phyloP scores from a whole-genome alignment of 1,140 invertebrate species.

The Tribolium castaneum region DNA sequence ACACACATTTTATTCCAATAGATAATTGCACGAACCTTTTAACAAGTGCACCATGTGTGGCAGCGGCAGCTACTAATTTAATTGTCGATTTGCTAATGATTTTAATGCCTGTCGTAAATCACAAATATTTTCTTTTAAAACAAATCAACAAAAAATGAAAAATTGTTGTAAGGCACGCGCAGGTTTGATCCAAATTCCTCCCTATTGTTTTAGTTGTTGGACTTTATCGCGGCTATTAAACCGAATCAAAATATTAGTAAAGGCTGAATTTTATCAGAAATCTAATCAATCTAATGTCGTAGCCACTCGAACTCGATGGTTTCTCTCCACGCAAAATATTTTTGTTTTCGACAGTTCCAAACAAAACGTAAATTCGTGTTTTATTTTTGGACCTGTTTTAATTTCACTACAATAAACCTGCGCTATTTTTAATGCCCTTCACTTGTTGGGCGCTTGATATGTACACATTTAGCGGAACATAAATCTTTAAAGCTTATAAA shows the following conservation, averaged over 20 bases:
- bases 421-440: background rate
- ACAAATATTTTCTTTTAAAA: background rate
- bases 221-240: background rate
- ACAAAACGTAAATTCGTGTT: background rate
- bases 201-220: background rate
- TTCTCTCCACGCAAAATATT: background rate
- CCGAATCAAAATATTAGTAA: background rate
- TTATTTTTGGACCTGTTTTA: background rate
- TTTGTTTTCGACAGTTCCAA: background rate
- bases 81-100: too few species aligned
- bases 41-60: too few species aligned
- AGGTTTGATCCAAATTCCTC: background rate
- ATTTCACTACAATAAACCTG: background rate
- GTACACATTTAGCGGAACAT: background rate
- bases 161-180: background rate
- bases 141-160: background rate
- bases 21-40: too few species aligned
- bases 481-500: background rate
- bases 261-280: background rate
- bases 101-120: too few species aligned
- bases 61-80: too few species aligned
- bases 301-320: background rate
- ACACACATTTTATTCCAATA: too few species aligned
- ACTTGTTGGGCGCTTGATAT: background rate
- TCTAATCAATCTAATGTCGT: background rate